phyloP scores from a whole-genome alignment of 2,113 vertebrate species.

The Actenoides hombroni region DNA sequence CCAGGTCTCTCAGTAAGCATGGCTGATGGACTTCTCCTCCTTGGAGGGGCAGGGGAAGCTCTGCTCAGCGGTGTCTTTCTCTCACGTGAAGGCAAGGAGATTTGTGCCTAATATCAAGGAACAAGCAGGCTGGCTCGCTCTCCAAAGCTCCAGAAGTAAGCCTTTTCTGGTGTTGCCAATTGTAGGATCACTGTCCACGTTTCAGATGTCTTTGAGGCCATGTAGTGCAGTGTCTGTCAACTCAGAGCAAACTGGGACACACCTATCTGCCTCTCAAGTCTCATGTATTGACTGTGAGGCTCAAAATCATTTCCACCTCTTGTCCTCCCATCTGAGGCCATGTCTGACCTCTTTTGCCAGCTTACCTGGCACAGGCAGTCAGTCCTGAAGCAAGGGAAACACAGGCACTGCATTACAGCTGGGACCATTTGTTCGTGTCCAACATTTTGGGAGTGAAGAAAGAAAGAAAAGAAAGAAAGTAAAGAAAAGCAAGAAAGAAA shows the following conservation, averaged over 20 bases:
- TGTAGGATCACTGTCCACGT: neutral
- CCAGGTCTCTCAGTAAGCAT: neutral
- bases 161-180: neutral
- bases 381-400: neutral
- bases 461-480: neutral
- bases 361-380: neutral
- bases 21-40: neutral
- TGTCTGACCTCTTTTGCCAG: neutral
- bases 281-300: neutral
- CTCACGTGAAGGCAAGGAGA: neutral
- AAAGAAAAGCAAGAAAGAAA: neutral
- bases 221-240: neutral
- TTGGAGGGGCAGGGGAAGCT: neutral
- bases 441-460: neutral
- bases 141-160: neutral
- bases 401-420: neutral
- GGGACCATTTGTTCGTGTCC: neutral
- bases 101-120: neutral
- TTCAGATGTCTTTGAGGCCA: neutral
- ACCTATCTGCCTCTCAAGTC: neutral
- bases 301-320: neutral
- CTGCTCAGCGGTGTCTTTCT: neutral
- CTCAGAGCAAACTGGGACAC: neutral
- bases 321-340: neutral
- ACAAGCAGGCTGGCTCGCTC: neutral